Evolutionary conservation across 2,888 invertebrate genomes (phyloP), one percentile per base, ranked within the genome.

Genomic region (Bursaphelenchus okinawaensis): DNA sequence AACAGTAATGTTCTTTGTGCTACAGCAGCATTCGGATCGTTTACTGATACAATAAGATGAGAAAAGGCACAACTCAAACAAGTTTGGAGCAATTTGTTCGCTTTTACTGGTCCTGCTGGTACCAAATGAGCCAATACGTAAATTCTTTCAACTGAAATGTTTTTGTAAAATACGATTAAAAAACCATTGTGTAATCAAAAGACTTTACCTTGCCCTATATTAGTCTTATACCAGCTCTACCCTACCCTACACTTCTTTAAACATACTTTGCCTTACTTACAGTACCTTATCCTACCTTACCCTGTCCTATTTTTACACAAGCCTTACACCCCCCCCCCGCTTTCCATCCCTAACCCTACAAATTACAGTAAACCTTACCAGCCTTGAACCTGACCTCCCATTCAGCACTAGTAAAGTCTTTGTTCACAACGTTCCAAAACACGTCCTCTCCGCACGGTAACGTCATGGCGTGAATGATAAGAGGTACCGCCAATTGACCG

Each of bases 51-150:
- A 75, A 98, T 91, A 64, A 96, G 87, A 84, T 94, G 93, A 84
- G 93, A 95, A 87, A 96, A 95, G 0, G 94, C 92, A 73, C 94
- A 94, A 7, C 96, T 92, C 77, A 98, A 84, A 0, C 93, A 91
- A 0, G 94, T 91, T 84, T 95, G 93, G 57, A 98, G 82, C 7
- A 84, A 79, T 63, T 84, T 88, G 82, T 92, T 90, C 63, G 89
- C 90, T 78, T 90, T 88, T 27, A 93, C 86, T 0, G 92, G 91
- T 0, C 91, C 90, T 0, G 90, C 89, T 83, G 93, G 93, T 89
- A 95, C 90, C 84, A 94, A 93, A 83, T 89, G 87, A 27, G 93
- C 92, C 69, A 98, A 89, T 63, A 94, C 89, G 31, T 92, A 91
- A 31, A 94, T 93, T 72, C 93, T 87, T 85, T 96, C 98, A 40